Evolutionary conservation across 1,140 invertebrate species (phyloP).

Genomic region (Apis florea): DNA sequence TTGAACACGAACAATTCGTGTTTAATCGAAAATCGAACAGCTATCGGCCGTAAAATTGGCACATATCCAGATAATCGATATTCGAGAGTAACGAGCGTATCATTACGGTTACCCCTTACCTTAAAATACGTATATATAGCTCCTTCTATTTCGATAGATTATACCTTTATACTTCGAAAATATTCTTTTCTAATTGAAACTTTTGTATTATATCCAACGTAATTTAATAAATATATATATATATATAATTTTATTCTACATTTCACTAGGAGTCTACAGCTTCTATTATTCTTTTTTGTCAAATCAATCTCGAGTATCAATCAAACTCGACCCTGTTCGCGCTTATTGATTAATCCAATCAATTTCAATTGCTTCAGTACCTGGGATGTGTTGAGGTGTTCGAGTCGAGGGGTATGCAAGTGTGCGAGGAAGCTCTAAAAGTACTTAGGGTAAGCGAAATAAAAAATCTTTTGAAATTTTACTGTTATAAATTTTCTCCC

Average conservation of each 20-base stretch:
- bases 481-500: neutral
- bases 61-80: slow-evolving; percentile 6
- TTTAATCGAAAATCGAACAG: neutral
- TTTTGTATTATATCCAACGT: too few relatives aligned
- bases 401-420: slow-evolving; percentile 99
- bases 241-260: neutral
- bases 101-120: neutral
- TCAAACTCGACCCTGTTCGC: neutral
- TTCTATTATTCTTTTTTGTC: neutral
- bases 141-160: neutral
- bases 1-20: neutral
- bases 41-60: slow-evolving; percentile 1
- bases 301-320: neutral
- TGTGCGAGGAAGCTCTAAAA: slow-evolving; percentile 99
- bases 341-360: neutral
- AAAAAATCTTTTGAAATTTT: neutral
- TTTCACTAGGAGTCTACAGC: too few relatives aligned
- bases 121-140: neutral
- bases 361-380: slow-evolving; percentile 84
- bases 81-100: neutral
- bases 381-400: slow-evolving; percentile 99
- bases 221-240: neutral
- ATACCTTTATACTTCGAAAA: neutral
- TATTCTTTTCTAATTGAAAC: neutral
- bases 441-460: slow-evolving; percentile 88